Conservation (phyloP, 2,888 invertebrate species). For the Slavum lentiscoides region DNA sequence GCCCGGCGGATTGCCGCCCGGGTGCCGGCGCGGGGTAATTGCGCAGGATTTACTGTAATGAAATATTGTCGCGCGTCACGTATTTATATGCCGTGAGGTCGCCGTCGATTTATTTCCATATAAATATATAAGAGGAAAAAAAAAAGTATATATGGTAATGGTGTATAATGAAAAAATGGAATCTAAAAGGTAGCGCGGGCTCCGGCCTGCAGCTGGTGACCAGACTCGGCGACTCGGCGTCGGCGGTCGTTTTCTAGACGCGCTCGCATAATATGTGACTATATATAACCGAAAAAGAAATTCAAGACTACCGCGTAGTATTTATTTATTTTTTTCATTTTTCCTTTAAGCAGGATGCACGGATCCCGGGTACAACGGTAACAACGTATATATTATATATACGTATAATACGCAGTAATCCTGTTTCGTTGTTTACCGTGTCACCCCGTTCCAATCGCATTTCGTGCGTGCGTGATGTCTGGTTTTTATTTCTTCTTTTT, state of each 20-base stretch:
- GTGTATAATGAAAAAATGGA: no score
- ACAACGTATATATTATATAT: background rate
- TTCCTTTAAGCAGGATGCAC: slow-evolving; percentile 47
- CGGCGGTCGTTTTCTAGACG: background rate
- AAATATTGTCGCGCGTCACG: no score
- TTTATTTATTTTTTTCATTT: background rate
- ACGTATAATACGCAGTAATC: slow-evolving; percentile 15
- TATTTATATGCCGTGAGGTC: no score
- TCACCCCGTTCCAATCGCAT: slow-evolving; percentile 42
- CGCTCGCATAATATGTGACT: no score
- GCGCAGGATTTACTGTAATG: slow-evolving; percentile 4
- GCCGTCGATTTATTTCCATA: no score
- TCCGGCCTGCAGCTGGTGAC: no score
- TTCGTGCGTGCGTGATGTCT: background rate
- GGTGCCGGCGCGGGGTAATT: slow-evolving; percentile 39
- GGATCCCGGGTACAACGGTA: slow-evolving; percentile 3
- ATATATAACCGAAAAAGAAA: slow-evolving; percentile 14
- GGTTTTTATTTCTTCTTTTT: background rate
- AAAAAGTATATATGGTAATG: no score
- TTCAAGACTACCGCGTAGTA: slow-evolving; percentile 31
- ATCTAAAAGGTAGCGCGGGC: no score
- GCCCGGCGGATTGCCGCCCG: slow-evolving; percentile 11
- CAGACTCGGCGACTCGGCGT: no score
- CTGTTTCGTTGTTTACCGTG: slow-evolving; percentile 44
- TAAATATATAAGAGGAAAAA: no score